phyloP scores from a whole-genome alignment of 2,888 invertebrate species.

The Hirtodrosophila confusa region DNA sequence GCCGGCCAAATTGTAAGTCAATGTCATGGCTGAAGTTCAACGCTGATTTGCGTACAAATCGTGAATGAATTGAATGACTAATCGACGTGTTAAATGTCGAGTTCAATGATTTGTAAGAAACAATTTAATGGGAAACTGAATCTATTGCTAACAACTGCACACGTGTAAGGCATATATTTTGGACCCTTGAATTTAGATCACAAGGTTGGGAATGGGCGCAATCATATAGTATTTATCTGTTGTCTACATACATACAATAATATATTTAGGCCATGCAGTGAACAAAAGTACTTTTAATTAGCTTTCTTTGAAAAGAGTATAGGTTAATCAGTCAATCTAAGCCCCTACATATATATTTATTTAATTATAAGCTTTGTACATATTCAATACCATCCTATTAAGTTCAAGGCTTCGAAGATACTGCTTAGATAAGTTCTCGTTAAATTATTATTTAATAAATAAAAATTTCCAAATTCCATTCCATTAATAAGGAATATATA shows the following conservation, averaged over 20 bases:
- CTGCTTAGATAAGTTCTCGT: too few species aligned
- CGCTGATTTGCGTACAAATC: constrained; percentile 48
- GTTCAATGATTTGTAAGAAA: constrained; percentile 38
- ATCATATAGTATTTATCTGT: background rate
- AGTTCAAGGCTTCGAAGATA: too few species aligned
- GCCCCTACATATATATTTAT: too few species aligned
- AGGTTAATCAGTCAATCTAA: too few species aligned
- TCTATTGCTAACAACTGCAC: constrained; percentile 2
- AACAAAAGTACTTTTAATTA: too few species aligned
- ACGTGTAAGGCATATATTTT: constrained; percentile 4
- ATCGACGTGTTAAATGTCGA: constrained; percentile 33
- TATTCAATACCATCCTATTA: too few species aligned
- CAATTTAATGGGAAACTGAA: constrained; percentile 6
- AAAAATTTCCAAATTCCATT: too few species aligned
- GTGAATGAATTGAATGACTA: constrained; percentile 38
- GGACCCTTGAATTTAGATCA: background rate
- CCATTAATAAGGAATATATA: too few species aligned
- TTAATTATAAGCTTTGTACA: too few species aligned
- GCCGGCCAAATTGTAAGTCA: constrained; percentile 55
- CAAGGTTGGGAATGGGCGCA: constrained; percentile 1
- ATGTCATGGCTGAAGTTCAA: constrained; percentile 63
- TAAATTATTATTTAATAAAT: too few species aligned
- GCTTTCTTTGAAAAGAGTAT: too few species aligned
- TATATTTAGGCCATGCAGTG: too few species aligned
- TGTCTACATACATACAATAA: background rate